Conservation (phyloP, 2,797 vertebrate genomes). For the Macropus fuliginosus region DNA sequence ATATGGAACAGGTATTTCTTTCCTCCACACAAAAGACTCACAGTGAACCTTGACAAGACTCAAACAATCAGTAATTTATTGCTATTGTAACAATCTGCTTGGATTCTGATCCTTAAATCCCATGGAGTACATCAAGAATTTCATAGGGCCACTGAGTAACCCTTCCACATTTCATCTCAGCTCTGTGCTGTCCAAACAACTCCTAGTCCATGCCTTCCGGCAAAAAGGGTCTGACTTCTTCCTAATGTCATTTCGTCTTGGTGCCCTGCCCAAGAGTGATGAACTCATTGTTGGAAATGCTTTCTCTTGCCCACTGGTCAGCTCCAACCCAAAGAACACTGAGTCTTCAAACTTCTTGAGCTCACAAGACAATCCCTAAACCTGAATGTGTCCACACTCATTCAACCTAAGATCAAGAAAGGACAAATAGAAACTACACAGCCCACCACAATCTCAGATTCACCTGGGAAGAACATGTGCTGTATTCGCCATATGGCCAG, state of each 20-base stretch:
- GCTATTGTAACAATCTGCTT: neutral
- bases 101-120: neutral
- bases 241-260: neutral
- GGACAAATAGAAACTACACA: neutral
- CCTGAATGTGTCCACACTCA: neutral
- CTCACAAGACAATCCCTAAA: neutral
- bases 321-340: neutral
- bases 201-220: neutral
- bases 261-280: neutral
- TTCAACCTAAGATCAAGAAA: neutral
- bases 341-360: neutral
- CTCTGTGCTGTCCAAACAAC: neutral
- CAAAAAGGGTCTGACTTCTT: neutral
- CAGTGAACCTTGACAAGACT: neutral
- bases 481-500: neutral
- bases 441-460: neutral
- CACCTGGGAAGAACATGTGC: neutral
- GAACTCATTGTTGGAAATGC: neutral
- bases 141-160: neutral
- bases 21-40: neutral
- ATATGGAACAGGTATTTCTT: neutral
- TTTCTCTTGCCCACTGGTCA: neutral
- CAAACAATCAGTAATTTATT: neutral
- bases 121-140: neutral
- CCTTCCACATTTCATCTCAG: neutral